These are phyloP conservation scores for Tetraneura akinire DNA, from an alignment of 1,140 invertebrate genomes.

Conservation along the genomic window DNA sequence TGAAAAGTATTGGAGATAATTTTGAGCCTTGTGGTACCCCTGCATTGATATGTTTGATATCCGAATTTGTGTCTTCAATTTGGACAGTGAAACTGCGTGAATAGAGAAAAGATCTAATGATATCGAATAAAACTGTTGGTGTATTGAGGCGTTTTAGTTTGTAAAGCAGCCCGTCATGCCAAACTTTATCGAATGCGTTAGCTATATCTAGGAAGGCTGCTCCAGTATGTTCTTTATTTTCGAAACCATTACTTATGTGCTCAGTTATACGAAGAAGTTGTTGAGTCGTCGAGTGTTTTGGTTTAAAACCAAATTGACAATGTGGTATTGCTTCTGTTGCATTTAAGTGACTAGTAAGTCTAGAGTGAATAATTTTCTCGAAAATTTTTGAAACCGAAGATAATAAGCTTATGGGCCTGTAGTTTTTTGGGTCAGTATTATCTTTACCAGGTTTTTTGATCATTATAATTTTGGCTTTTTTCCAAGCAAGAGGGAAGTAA, in stretches of 20 bases:
- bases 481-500: no score
- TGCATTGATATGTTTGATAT: background rate
- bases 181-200: background rate
- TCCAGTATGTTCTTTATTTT: constrained; percentile 1
- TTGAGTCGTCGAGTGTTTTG: constrained; percentile 56
- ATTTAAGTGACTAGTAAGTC: constrained; percentile 39
- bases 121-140: background rate
- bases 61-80: background rate
- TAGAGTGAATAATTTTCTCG: background rate
- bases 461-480: no score
- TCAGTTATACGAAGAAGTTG: constrained; percentile 53
- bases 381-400: constrained; percentile 49
- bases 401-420: constrained; percentile 28
- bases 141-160: background rate
- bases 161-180: background rate
- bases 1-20: background rate
- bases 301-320: constrained; percentile 57
- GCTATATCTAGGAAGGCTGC: constrained; percentile 7
- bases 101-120: background rate
- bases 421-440: background rate
- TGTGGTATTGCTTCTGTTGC: constrained; percentile 55
- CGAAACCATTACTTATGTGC: constrained; percentile 40
- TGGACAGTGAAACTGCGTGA: background rate
- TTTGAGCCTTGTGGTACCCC: background rate
- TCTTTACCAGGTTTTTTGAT: no score